Percentiles rank a stretch among this genome's conserved stretches.
These are phyloP conservation scores for Mimas tiliae DNA, from an alignment of 2,888 invertebrate species.

Conservation along the genomic window DNA sequence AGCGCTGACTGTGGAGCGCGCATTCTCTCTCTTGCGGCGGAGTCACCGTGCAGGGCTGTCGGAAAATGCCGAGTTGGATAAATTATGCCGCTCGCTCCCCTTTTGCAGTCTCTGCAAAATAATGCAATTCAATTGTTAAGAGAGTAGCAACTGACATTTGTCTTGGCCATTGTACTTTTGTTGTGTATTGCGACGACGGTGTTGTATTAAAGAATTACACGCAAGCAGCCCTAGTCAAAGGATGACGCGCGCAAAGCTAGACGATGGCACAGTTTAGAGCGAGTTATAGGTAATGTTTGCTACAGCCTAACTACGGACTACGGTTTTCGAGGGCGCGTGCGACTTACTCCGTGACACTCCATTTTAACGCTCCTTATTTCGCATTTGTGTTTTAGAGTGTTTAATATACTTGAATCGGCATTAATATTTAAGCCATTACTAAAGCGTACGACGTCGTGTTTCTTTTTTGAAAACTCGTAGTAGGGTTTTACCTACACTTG, in stretches of 20 bases:
- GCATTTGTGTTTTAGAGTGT: slow-evolving; percentile 17
- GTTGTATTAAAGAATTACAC: slow-evolving; percentile 34
- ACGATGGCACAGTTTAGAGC: slow-evolving; percentile 46
- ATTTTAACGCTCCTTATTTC: slow-evolving; percentile 6
- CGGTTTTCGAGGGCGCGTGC: slow-evolving; percentile 26
- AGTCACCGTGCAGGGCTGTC: slow-evolving; percentile 74
- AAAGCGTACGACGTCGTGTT: neutral
- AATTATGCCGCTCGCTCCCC: slow-evolving; percentile 75
- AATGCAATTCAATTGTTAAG: slow-evolving; percentile 74
- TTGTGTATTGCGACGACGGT: slow-evolving; percentile 38
- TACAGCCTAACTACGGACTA: slow-evolving; percentile 14
- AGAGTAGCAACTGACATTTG: slow-evolving; percentile 67
- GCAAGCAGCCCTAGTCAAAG: slow-evolving; percentile 22
- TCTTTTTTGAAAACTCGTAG: neutral
- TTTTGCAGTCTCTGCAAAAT: slow-evolving; percentile 76
- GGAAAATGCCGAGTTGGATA: slow-evolving; percentile 76
- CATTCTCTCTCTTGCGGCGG: slow-evolving; percentile 72
- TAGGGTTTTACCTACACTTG: neutral
- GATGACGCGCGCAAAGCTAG: slow-evolving; percentile 33
- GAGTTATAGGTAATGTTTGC: slow-evolving; percentile 34
- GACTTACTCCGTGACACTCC: slow-evolving; percentile 12
- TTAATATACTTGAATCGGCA: slow-evolving; percentile 4
- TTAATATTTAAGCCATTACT: neutral
- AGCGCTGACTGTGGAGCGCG: slow-evolving; percentile 77
- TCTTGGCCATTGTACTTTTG: slow-evolving; percentile 63